phyloP scores from a whole-genome alignment of 2,888 invertebrate species.

The Eupithecia vulgata region DNA sequence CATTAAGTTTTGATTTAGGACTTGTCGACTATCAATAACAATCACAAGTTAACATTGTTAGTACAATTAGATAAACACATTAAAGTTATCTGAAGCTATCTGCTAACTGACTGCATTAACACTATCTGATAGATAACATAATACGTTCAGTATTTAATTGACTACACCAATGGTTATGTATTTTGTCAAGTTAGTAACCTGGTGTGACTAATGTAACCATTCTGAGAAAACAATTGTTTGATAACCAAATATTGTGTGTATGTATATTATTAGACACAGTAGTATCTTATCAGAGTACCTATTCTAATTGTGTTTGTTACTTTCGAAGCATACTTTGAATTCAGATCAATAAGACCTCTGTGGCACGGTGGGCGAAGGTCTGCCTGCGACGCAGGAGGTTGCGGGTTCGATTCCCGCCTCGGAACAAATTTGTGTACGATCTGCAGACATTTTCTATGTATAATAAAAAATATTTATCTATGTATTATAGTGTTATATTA shows the following conservation, averaged over 20 bases:
- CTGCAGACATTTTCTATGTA: no score
- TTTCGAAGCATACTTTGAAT: not conserved
- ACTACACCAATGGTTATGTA: not conserved
- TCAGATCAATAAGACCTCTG: no score
- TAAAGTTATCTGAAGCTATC: slow-evolving; percentile 16
- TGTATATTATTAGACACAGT: no score
- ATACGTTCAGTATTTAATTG: slow-evolving; percentile 5
- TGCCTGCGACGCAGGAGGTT: no score
- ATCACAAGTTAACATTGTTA: not conserved
- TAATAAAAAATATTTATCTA: no score
- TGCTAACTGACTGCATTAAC: slow-evolving; percentile 11
- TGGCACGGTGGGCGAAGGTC: no score
- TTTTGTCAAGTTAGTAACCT: not conserved
- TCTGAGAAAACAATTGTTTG: slow-evolving; percentile 4
- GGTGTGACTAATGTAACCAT: slow-evolving; percentile 2
- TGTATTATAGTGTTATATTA: no score
- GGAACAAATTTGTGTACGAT: no score
- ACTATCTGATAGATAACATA: slow-evolving; percentile 24
- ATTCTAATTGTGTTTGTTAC: not conserved
- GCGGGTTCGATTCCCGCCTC: no score
- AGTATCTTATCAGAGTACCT: not conserved
- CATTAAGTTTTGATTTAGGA: not conserved
- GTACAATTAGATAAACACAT: slow-evolving; percentile 8
- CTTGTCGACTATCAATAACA: not conserved
- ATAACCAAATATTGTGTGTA: not conserved